Evolutionary conservation across 2,113 vertebrate species (phyloP).

Genomic region (Casuarius casuarius): DNA sequence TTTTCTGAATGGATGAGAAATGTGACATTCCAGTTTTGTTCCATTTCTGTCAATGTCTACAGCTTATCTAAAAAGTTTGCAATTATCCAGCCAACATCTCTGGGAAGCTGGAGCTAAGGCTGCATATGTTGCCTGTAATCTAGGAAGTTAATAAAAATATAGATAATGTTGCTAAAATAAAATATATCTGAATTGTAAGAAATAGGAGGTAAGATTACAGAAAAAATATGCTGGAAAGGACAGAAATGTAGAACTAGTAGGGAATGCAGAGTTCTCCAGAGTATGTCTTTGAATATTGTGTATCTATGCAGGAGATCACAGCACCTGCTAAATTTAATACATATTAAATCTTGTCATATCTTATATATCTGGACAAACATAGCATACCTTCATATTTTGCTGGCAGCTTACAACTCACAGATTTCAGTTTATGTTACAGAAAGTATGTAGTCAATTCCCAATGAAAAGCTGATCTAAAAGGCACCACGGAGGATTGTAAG

Average conservation of each 20-base stretch:
- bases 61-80: conserved; percentile 9
- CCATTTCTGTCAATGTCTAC: background rate
- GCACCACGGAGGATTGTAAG: conserved; percentile 27
- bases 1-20: background rate
- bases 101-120: conserved; percentile 28
- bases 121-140: conserved; percentile 29
- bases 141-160: conserved; percentile 39
- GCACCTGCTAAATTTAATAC: conserved; percentile 66
- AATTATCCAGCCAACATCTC: conserved; percentile 8
- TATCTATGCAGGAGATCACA: conserved; percentile 22
- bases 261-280: conserved; percentile 32
- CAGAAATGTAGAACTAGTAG: conserved; percentile 33
- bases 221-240: conserved; percentile 38
- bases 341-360: conserved; percentile 62
- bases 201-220: conserved; percentile 55
- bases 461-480: conserved; percentile 41
- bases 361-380: conserved; percentile 39
- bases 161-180: conserved; percentile 38
- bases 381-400: conserved; percentile 49
- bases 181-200: conserved; percentile 21
- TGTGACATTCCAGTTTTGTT: background rate
- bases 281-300: conserved; percentile 17
- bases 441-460: conserved; percentile 47
- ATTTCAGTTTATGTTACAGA: conserved; percentile 63
- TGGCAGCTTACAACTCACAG: conserved; percentile 66